Evolutionary conservation across 2,888 invertebrate species (phyloP), one percentile per base, ranked within the genome.

Genomic region (Diabrotica balteata): DNA sequence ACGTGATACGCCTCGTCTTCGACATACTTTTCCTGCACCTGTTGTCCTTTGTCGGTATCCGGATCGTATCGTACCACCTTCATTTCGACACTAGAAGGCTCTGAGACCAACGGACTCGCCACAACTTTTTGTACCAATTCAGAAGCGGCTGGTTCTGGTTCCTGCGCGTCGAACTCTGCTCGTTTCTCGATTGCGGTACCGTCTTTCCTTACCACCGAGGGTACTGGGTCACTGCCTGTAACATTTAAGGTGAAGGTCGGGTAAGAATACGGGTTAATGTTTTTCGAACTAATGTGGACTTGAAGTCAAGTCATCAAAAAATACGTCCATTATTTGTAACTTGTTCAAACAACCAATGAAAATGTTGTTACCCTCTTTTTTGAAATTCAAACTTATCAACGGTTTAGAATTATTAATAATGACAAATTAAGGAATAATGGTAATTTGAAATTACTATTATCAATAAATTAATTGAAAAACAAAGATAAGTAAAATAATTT

Each of bases 31-130:
- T 90, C 89, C 50, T 92, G 92, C 59, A 94, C 85, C 63, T 88
- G 86, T 77, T 90, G 88, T 66, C 91, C 93, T 84, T 91, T 90
- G 53, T 88, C 87, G 70, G 92, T 92, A 78, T 89, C 88, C 4
- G 93, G 92, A 83, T 94, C 90, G 77, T 92, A 94, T 77, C 91
- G 91, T 8, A 94, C 93, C 58, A 94, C 93, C 86, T 94, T 94
- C 88, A 94, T 91, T 84, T 93, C 92, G 53, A 93, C 90, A 65
- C 89, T 87, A 64, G 89, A 88, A 59, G 86, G 87, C 47, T 61
- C 57, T 50, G 32, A 59, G 11, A 67, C 50, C 45, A 63, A 54
- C 32, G 67, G 59, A 53, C 67, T 63, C 78, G 82, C 86, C 60
- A 80, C 86, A 65, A 81, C 76, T 7, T 80, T 79, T 73, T 85